phyloP scores from a whole-genome alignment of 2,797 vertebrate genomes.

The Erethizon dorsatum region DNA sequence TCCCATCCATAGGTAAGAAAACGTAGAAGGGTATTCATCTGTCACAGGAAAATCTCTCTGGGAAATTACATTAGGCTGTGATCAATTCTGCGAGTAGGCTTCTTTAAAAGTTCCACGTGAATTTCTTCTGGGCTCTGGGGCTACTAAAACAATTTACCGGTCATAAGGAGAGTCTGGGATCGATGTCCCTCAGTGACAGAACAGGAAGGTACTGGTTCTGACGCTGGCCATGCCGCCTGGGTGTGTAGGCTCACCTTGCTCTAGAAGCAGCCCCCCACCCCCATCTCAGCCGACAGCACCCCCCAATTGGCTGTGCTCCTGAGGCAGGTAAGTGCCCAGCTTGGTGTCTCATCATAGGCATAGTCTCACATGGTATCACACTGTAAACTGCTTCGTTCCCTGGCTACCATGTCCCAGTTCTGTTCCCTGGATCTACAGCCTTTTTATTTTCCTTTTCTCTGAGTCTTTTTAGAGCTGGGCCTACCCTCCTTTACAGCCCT shows the following conservation, averaged over 20 bases:
- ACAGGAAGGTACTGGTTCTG: background rate
- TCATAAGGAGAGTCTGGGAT: background rate
- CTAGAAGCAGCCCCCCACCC: background rate
- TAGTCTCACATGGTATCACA: background rate
- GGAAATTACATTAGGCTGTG: conserved; percentile 31
- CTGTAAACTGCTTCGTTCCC: background rate
- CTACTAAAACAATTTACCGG: background rate
- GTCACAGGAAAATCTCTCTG: conserved; percentile 24
- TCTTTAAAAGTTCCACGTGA: conserved; percentile 48
- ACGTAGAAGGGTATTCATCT: conserved; percentile 33
- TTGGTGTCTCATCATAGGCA: background rate
- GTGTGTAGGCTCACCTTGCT: background rate
- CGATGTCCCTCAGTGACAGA: background rate
- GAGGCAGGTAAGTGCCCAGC: accelerated
- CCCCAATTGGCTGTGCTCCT: no score
- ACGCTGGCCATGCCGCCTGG: background rate
- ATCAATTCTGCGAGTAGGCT: background rate
- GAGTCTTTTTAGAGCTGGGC: background rate
- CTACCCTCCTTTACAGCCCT: background rate
- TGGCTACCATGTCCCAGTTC: background rate
- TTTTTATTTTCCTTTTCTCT: background rate
- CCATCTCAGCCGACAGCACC: no score
- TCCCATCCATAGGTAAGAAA: background rate
- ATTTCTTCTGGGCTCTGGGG: background rate
- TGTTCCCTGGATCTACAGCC: background rate